Evolutionary conservation across 2,888 invertebrate species (phyloP).

Genomic region (Andrena haemorrhoa): DNA sequence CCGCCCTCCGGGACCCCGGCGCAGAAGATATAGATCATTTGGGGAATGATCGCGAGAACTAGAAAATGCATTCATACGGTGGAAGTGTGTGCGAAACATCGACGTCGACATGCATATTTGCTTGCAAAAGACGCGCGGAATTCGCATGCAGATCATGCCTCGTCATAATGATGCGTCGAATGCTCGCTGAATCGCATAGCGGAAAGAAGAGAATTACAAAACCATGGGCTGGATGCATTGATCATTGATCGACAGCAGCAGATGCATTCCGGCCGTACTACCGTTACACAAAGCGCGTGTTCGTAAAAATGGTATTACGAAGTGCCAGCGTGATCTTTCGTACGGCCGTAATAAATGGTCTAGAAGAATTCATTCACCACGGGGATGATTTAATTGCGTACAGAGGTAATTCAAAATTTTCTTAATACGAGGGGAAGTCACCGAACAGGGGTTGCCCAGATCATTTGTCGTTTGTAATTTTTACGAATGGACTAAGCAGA

Average conservation of each 20-base stretch:
- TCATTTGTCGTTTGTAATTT: no score
- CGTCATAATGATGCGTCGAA: conserved; percentile 7
- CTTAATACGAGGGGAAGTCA: no score
- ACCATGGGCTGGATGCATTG: neutral
- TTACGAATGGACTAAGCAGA: no score
- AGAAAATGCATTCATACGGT: neutral
- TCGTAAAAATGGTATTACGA: no score
- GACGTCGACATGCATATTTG: neutral
- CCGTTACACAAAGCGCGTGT: neutral
- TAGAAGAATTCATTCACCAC: no score
- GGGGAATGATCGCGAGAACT: neutral
- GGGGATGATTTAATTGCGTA: no score
- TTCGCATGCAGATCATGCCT: neutral
- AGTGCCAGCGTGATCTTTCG: no score
- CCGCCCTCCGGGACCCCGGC: neutral
- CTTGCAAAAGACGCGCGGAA: conserved; percentile 12
- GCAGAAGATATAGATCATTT: conserved; percentile 19
- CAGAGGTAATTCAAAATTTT: no score
- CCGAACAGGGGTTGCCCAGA: no score
- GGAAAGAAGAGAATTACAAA: conserved; percentile 22
- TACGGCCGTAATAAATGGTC: no score
- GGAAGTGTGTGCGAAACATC: neutral
- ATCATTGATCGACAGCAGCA: neutral
- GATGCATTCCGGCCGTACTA: neutral
- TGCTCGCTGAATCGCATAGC: neutral